Evolutionary conservation across 2,113 vertebrate genomes (phyloP).

Genomic region (Nothobranchius furzeri): DNA sequence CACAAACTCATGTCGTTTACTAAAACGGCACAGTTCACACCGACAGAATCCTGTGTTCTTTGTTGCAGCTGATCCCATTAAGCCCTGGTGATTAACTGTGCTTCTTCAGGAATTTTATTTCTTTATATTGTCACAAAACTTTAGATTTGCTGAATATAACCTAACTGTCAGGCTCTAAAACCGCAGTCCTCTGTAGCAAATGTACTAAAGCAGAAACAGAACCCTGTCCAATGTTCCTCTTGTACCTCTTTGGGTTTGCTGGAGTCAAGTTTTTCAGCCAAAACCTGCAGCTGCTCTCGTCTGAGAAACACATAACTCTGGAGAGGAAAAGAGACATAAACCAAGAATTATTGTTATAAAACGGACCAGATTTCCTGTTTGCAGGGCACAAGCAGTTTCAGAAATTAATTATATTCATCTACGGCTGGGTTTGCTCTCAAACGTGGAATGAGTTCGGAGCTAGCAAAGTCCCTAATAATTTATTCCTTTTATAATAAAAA

Average conservation of each 20-base stretch:
- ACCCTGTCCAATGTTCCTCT: not conserved
- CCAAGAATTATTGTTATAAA: not conserved
- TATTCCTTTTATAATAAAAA: not conserved
- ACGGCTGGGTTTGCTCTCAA: too few species aligned
- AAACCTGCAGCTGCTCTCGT: constrained; percentile 91
- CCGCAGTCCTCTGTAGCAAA: too few species aligned
- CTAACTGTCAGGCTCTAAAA: too few species aligned
- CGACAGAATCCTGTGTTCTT: not conserved
- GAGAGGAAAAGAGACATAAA: constrained; percentile 44
- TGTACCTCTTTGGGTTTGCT: constrained; percentile 88
- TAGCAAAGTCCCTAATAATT: too few species aligned
- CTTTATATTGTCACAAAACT: not conserved
- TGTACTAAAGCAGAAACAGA: not conserved
- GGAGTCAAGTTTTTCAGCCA: constrained; percentile 87
- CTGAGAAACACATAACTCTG: constrained; percentile 93
- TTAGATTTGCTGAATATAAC: not conserved
- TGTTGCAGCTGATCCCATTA: not conserved
- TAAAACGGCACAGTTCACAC: not conserved
- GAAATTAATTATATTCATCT: not conserved
- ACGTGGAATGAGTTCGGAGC: too few species aligned
- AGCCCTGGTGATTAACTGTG: not conserved
- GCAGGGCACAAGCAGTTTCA: not conserved
- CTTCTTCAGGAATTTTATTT: not conserved
- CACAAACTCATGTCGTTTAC: not conserved
- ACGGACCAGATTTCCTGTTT: not conserved